Conservation (phyloP, 2,888 invertebrate genomes). For the Eupithecia tripunctaria region DNA sequence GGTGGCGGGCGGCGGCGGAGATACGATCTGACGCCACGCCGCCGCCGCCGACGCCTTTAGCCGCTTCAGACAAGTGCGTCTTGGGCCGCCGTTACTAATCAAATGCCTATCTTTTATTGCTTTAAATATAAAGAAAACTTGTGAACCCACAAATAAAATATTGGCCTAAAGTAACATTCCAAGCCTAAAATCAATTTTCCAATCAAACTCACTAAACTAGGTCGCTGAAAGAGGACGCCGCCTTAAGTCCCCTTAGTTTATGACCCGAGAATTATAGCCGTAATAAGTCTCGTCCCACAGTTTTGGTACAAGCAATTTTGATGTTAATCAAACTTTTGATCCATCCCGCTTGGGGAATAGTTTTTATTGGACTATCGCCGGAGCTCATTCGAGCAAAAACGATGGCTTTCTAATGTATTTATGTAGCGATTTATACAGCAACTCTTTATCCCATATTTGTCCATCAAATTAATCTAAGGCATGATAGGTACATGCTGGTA, state of each 20-base stretch:
- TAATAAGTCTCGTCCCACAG: slow-evolving; percentile 56
- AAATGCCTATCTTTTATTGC: neutral
- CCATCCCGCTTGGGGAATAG: slow-evolving; percentile 48
- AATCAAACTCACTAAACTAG: slow-evolving; percentile 5
- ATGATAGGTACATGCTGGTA: neutral
- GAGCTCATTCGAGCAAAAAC: slow-evolving; percentile 14
- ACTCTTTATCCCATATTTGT: neutral
- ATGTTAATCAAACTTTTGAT: slow-evolving; percentile 64
- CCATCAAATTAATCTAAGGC: neutral
- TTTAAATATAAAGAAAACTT: neutral
- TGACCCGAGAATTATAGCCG: slow-evolving; percentile 57
- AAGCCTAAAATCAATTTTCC: neutral
- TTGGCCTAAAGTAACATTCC: neutral
- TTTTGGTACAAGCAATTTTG: slow-evolving; percentile 56
- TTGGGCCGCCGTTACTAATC: neutral
- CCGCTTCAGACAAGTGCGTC: no score
- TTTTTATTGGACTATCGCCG: slow-evolving; percentile 52
- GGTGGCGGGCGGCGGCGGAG: no score
- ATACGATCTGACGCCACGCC: no score
- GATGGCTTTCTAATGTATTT: neutral
- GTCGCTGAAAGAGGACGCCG: slow-evolving; percentile 13
- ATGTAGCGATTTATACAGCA: neutral
- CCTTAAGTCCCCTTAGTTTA: slow-evolving; percentile 52
- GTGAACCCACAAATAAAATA: neutral
- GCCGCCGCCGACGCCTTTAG: no score